Conservation (phyloP, 37 sponge, comb jelly and placozoan species). For the Crambe crambe region DNA sequence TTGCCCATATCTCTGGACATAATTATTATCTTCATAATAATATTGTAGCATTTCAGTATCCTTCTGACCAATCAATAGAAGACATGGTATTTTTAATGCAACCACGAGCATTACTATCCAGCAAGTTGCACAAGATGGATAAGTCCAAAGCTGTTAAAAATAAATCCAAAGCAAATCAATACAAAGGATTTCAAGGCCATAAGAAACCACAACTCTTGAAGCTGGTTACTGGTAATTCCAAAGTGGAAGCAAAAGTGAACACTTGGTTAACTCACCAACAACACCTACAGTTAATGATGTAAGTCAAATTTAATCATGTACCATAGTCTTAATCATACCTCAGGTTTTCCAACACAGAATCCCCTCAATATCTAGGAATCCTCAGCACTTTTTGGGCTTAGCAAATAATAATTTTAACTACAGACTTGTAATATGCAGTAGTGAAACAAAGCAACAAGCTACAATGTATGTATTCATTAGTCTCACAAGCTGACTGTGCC, state of each 20-base stretch:
- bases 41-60: not conserved
- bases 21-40: not conserved
- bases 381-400: too few relatives aligned
- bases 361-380: too few relatives aligned
- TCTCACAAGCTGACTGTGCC: too few relatives aligned
- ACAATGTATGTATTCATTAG: too few relatives aligned
- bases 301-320: not conserved
- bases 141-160: not conserved
- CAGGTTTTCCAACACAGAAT: too few relatives aligned
- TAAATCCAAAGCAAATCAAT: not conserved
- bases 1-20: too few relatives aligned
- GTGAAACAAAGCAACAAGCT: too few relatives aligned
- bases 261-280: not conserved
- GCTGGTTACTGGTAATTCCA: not conserved
- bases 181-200: not conserved
- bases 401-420: too few relatives aligned
- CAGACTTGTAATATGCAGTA: too few relatives aligned
- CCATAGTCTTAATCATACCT: too few relatives aligned
- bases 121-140: not conserved
- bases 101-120: not conserved
- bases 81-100: not conserved
- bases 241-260: not conserved
- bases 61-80: not conserved
- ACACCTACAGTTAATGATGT: not conserved
- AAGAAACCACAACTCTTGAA: not conserved